phyloP scores from a whole-genome alignment of 2,113 vertebrate genomes.

The Oenanthe oenanthe region DNA sequence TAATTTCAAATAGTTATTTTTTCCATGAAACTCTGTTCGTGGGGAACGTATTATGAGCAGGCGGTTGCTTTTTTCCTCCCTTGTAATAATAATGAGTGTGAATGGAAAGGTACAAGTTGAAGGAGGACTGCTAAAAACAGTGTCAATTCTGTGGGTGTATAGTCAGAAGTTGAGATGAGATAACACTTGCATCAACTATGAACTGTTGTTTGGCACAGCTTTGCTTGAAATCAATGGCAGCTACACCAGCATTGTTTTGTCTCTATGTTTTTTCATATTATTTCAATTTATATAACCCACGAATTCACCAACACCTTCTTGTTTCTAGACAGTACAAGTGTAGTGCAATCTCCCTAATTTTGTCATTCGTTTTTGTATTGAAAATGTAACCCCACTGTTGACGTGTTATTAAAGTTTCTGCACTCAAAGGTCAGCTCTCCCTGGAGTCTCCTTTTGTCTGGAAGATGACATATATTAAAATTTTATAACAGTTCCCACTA shows the following conservation, averaged over 20 bases:
- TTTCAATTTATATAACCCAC: not conserved
- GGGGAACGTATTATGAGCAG: not conserved
- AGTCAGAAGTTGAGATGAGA: slow-evolving; percentile 1
- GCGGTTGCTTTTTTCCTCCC: fast-evolving
- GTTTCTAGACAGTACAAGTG: not conserved
- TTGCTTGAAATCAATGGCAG: slow-evolving; percentile 3
- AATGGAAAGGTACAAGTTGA: slow-evolving; percentile 7
- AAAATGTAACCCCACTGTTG: slow-evolving; percentile 25
- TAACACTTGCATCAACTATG: not conserved
- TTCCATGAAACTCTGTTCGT: not conserved
- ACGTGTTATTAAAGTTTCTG: not conserved
- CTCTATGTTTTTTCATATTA: not conserved
- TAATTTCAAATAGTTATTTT: not conserved
- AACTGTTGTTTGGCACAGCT: not conserved
- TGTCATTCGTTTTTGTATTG: not conserved
- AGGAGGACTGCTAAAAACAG: not conserved
- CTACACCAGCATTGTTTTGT: not conserved
- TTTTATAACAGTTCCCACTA: slow-evolving; percentile 33
- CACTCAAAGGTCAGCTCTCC: slow-evolving; percentile 25
- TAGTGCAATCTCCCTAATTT: not conserved
- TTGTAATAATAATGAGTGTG: not conserved
- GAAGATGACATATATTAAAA: slow-evolving; percentile 56
- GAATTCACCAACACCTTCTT: not conserved
- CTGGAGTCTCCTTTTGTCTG: slow-evolving; percentile 26
- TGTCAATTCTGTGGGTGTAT: not conserved